Base-by-base conservation (phyloP, 2,888 invertebrate genomes). In the Apomyelois bistriatella region DNA sequence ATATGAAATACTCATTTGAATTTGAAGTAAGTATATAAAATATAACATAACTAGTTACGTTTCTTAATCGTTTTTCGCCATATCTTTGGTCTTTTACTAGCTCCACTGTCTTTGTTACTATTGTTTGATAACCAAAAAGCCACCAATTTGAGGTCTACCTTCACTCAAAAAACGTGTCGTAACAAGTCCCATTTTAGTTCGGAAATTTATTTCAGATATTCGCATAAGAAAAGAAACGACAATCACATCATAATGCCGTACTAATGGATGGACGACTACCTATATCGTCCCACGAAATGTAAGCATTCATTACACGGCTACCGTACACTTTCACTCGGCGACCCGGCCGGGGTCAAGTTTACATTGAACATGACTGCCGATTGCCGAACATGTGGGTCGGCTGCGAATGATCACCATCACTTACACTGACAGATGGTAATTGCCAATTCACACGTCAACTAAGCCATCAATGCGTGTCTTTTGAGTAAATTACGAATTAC, bases 281-380 rank as follows among this genome's bases (percentile, higher is more conserved):
- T 12, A 52, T 30, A 32, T 17, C 35, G 43, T 56, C 54, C 52
- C 48, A 56, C 58, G 55, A 49, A 61, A 53, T 64, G 63, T 65
- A 65, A 67, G 62, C 63, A 65, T 66, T 68, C 56, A 70, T 74
- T 70, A 73, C 62, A 57, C 58, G 53, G 79, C 87, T 85, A 81
- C 85, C 69, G 84, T 78, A 63, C 61, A 85, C 88, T 89, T 88
- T 89, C 88, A 82, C 88, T 81, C 32, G 2, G 70, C 58, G 63
- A 58, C 65, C 67, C 15, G 74, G 64, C 66, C 13, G 74, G 65
- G 85, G 83, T 86, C 85, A 87, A 85, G 84, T 84, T 84, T 82
- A 82, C 66, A 72, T 65, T 22, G 5, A 22, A 22, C 22, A 22
- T 3, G 22, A n/a, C n/a, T n/a, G n/a, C n/a, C n/a, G 72, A 74